Evolutionary conservation across 2,797 vertebrate species (phyloP).

Genomic region (Phaenicophaeus curvirostris): DNA sequence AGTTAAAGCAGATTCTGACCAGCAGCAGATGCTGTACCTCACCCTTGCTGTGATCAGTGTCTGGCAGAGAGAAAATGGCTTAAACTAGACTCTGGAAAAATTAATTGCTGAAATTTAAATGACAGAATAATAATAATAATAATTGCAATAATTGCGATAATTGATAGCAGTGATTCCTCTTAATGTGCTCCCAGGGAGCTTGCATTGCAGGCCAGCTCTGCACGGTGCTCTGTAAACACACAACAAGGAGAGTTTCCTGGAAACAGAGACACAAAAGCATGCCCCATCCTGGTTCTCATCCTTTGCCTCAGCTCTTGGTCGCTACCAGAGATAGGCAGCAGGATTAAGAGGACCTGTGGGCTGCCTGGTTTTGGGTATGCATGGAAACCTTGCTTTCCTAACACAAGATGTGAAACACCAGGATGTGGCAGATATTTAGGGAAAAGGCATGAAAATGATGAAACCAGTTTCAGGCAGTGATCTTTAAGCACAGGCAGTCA

Average conservation of each 20-base stretch:
- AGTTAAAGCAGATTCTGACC: constrained; percentile 40
- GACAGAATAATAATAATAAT: constrained; percentile 64
- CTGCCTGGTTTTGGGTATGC: background rate
- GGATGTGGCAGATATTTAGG: background rate
- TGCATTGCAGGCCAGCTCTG: background rate
- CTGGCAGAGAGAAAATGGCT: constrained; percentile 51
- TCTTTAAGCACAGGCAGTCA: rapidly evolving
- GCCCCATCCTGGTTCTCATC: background rate
- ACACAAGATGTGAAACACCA: background rate
- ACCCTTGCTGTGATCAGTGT: constrained; percentile 51
- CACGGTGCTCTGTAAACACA: background rate
- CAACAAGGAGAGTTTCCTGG: constrained; percentile 11
- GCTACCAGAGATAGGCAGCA: rapidly evolving
- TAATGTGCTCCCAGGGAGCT: background rate
- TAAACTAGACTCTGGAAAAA: constrained; percentile 59
- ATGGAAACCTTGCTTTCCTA: background rate
- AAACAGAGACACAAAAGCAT: background rate
- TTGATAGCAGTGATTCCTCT: constrained; percentile 28
- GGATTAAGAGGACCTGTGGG: background rate
- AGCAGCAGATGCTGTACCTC: constrained; percentile 43
- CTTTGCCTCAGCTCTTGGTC: rapidly evolving
- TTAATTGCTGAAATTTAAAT: constrained; percentile 61
- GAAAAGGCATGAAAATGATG: background rate
- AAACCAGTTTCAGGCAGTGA: background rate
- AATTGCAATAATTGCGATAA: constrained; percentile 60